These are phyloP conservation scores for Cecropterus lyciades DNA, from an alignment of 1,140 invertebrate genomes.

Conservation along the genomic window DNA sequence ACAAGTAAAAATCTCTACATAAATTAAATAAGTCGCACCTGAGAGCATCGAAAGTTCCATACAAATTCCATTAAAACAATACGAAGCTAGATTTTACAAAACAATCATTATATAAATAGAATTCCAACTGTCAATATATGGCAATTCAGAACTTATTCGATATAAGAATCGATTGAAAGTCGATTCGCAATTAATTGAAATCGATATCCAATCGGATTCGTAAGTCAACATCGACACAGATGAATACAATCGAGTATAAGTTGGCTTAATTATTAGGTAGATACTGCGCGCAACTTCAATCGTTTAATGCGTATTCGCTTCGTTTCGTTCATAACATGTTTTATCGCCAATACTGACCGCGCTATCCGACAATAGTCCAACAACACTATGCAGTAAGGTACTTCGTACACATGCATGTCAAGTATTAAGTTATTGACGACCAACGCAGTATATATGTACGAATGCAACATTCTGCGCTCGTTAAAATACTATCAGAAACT, in stretches of 20 bases:
- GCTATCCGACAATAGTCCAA: background rate
- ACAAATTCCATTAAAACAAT: conserved; percentile 18
- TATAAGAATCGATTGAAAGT: background rate
- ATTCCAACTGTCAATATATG: conserved; percentile 25
- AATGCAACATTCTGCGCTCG: background rate
- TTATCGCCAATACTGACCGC: background rate
- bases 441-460: background rate
- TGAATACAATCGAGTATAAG: background rate
- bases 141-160: conserved; percentile 13
- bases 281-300: background rate
- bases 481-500: background rate
- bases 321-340: background rate
- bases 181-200: background rate
- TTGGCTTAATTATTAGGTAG: background rate
- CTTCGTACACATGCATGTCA: background rate
- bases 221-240: conserved; percentile 3
- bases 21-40: conserved; percentile 25
- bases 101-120: conserved; percentile 9
- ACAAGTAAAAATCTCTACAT: conserved; percentile 7
- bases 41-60: conserved; percentile 7
- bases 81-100: conserved; percentile 10
- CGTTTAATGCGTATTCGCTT: background rate
- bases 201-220: conserved; percentile 1
- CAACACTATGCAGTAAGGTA: background rate
- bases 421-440: background rate